Conservation (phyloP, 2,888 invertebrate genomes). For the Eristalinus aeneus region DNA sequence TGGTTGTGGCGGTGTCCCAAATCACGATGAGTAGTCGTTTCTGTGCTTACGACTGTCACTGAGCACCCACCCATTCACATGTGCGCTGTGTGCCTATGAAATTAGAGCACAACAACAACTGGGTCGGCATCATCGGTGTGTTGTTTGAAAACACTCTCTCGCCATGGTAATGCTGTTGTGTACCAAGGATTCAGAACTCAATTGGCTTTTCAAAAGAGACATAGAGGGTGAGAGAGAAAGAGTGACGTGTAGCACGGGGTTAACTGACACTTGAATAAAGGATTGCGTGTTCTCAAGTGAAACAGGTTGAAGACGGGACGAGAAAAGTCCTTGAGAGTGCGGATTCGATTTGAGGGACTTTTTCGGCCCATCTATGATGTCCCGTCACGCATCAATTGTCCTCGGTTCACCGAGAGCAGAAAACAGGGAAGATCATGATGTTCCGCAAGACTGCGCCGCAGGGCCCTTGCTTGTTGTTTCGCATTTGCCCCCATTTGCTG, state of each 20-base stretch:
- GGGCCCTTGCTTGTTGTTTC: not conserved
- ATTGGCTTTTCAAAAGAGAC: not conserved
- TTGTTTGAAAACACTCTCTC: not conserved
- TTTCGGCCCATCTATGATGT: too few species aligned
- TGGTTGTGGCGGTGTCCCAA: not conserved
- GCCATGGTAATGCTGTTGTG: not conserved
- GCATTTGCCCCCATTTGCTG: not conserved
- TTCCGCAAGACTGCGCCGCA: not conserved
- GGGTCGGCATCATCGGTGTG: not conserved
- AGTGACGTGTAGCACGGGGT: not conserved
- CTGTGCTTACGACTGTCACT: not conserved
- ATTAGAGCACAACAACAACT: not conserved
- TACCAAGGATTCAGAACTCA: not conserved
- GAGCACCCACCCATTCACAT: not conserved
- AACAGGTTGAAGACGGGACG: not conserved
- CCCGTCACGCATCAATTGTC: too few species aligned
- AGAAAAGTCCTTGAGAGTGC: too few species aligned
- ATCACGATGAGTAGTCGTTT: conserved; percentile 6
- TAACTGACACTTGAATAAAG: not conserved
- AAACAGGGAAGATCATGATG: not conserved
- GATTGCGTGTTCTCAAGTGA: not conserved
- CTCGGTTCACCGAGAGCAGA: too few species aligned
- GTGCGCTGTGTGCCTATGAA: not conserved
- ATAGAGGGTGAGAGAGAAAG: not conserved
- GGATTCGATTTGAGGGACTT: too few species aligned